Evolutionary conservation across 2,888 invertebrate species (phyloP).

Genomic region (Hydraecia micacea): DNA sequence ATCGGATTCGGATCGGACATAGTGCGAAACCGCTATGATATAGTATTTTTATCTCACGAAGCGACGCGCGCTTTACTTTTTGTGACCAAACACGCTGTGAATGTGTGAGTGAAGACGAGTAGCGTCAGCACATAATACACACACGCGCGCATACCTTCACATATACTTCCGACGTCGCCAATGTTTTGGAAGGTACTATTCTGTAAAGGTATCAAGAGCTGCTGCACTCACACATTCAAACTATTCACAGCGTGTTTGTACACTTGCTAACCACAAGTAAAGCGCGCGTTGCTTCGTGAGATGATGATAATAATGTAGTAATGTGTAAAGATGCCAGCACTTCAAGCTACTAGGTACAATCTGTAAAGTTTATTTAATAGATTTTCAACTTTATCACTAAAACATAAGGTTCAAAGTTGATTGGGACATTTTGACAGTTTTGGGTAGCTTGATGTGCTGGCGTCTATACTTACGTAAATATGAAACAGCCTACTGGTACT

Average conservation of each 20-base stretch:
- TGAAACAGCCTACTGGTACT: background rate
- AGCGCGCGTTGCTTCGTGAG: background rate
- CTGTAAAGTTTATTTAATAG: no score
- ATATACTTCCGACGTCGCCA: background rate
- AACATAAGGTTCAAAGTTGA: no score
- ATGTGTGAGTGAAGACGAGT: no score
- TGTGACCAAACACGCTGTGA: background rate
- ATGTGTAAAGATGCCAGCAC: no score
- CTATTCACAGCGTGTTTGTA: background rate
- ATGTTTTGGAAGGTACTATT: background rate
- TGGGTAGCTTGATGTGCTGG: no score
- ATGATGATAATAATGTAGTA: background rate
- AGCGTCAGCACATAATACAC: no score
- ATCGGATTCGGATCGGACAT: no score
- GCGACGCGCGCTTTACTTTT: background rate
- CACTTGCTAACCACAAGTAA: background rate
- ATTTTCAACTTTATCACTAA: no score
- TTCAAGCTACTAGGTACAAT: no score
- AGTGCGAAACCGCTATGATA: background rate
- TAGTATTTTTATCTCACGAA: background rate
- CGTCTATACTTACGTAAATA: background rate
- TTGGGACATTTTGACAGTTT: no score
- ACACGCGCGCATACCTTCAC: background rate
- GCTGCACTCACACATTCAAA: background rate
- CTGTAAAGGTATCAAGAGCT: no score